Percentiles rank a stretch among this genome's conserved stretches.
phyloP scores from a whole-genome alignment of 2,888 invertebrate species.

The Cosmorhoe ocellata region DNA sequence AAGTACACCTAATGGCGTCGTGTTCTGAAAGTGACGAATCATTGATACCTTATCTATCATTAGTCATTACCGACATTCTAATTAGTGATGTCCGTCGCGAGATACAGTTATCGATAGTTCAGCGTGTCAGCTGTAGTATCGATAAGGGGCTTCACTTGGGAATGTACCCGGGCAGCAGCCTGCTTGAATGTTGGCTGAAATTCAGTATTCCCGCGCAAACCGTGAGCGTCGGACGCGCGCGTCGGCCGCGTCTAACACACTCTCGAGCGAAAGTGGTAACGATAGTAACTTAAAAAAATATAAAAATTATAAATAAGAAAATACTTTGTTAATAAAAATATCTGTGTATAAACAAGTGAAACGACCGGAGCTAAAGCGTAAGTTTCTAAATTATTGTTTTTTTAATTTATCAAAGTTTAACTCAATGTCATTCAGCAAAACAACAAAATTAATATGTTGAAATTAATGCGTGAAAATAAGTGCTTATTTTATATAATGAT shows the following conservation, averaged over 20 bases:
- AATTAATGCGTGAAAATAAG: no score
- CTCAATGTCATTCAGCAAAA: no score
- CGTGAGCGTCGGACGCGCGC: constrained; percentile 13
- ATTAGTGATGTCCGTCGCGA: constrained; percentile 11
- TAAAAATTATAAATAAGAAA: no score
- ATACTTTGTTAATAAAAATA: no score
- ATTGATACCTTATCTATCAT: not conserved
- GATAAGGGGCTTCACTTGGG: constrained; percentile 4
- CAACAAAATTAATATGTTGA: no score
- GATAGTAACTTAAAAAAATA: constrained; percentile 8
- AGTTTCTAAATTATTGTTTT: no score
- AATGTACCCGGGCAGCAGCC: constrained; percentile 1
- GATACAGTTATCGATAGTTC: constrained; percentile 13
- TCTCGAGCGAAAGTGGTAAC: constrained; percentile 21
- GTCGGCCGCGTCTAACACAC: constrained; percentile 5
- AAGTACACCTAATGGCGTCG: not conserved
- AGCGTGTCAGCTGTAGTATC: constrained; percentile 6
- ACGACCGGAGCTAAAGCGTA: no score
- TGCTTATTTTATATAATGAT: no score
- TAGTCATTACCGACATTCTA: not conserved
- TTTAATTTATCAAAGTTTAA: no score
- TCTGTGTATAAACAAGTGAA: no score
- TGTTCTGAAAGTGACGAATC: not conserved
- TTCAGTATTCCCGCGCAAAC: constrained; percentile 24
- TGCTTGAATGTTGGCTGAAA: not conserved